phyloP scores from a whole-genome alignment of 1,140 invertebrate genomes.

The Macrobrachium rosenbergii region DNA sequence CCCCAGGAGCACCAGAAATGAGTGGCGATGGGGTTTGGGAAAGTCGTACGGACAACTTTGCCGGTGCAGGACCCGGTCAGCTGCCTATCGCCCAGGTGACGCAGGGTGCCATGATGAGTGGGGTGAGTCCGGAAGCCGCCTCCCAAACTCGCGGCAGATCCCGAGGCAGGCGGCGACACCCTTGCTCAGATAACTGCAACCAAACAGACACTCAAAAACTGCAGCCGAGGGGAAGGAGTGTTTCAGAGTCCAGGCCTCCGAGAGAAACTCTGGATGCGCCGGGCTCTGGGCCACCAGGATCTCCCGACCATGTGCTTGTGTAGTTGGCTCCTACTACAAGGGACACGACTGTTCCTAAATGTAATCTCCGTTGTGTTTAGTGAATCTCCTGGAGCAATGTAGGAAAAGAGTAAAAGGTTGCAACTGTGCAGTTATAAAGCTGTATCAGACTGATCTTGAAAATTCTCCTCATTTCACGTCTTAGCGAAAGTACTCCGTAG shows the following conservation, averaged over 20 bases:
- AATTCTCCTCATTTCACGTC: no score
- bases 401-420: no score
- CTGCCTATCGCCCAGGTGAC: slow-evolving; percentile 54
- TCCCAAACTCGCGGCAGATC: slow-evolving; percentile 44
- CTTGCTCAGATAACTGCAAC: slow-evolving; percentile 55
- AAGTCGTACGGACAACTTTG: slow-evolving; percentile 53
- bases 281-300: background rate
- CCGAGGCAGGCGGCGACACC: slow-evolving; percentile 56
- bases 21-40: slow-evolving; percentile 33
- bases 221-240: slow-evolving; percentile 64
- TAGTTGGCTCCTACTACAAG: background rate
- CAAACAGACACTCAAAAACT: slow-evolving; percentile 67
- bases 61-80: slow-evolving; percentile 34
- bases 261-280: slow-evolving; percentile 49
- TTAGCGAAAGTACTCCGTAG: no score
- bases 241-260: slow-evolving; percentile 49
- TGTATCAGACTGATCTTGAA: no score
- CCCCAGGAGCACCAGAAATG: slow-evolving; percentile 32
- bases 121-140: slow-evolving; percentile 40
- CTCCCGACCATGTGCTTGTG: slow-evolving; percentile 10
- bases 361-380: background rate
- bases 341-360: slow-evolving; percentile 9
- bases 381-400: no score
- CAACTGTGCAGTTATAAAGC: no score
- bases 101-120: slow-evolving; percentile 66